Percentiles rank a stretch among this genome's conserved stretches.
These are phyloP conservation scores for Pavo muticus DNA, from an alignment of 2,113 vertebrate genomes.

Conservation along the genomic window DNA sequence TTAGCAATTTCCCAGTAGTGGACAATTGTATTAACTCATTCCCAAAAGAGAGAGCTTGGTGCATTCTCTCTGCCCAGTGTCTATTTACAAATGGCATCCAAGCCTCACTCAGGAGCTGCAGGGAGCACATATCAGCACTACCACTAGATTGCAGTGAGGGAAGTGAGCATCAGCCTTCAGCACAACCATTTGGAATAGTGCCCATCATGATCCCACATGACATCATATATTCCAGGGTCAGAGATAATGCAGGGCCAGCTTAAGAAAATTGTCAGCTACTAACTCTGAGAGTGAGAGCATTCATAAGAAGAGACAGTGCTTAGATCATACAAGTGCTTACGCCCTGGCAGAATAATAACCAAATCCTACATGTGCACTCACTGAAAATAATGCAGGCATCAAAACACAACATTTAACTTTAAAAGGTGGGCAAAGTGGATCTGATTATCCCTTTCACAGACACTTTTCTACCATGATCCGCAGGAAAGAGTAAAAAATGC, in stretches of 20 bases:
- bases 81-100: not conserved
- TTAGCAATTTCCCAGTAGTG: not conserved
- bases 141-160: rapidly evolving
- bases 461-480: not conserved
- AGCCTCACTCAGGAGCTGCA: conserved; percentile 4
- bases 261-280: not conserved
- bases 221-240: not conserved
- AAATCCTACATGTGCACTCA: not conserved
- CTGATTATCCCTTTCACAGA: not conserved
- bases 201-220: not conserved
- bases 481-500: not conserved
- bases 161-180: rapidly evolving
- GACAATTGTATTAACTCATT: not conserved
- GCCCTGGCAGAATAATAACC: not conserved
- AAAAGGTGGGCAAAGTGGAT: not conserved
- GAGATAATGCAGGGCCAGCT: not conserved
- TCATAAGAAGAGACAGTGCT: not conserved
- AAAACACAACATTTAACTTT: not conserved
- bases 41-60: not conserved
- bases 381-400: not conserved
- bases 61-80: not conserved
- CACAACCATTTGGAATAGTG: not conserved
- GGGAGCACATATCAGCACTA: not conserved
- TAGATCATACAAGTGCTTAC: not conserved
- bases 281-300: not conserved